These are phyloP conservation scores for Noctuana brunneofusca DNA, from an alignment of 2,888 invertebrate species.

Conservation along the genomic window DNA sequence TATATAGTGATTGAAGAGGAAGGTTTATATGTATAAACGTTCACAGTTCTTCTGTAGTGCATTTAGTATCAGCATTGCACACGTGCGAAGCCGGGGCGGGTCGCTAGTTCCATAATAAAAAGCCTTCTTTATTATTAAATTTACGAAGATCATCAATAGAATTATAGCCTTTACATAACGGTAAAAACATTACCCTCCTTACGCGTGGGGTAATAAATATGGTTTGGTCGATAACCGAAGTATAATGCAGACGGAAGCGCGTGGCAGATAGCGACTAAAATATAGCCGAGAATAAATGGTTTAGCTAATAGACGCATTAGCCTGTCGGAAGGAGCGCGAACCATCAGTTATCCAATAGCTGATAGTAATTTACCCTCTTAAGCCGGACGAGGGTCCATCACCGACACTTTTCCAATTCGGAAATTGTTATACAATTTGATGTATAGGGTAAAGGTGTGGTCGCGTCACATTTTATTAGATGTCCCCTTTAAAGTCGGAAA, in stretches of 20 bases:
- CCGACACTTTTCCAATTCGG: conserved; percentile 45
- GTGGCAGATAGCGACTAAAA: conserved; percentile 31
- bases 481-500: too few relatives aligned
- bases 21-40: too few relatives aligned
- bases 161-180: conserved; percentile 5
- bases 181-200: conserved; percentile 17
- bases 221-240: conserved; percentile 24
- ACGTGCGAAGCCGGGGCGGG: too few relatives aligned
- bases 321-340: conserved; percentile 58
- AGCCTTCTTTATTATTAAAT: background rate
- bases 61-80: too few relatives aligned
- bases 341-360: conserved; percentile 62
- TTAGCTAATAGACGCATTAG: conserved; percentile 50
- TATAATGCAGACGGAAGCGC: conserved; percentile 33
- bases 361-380: conserved; percentile 68
- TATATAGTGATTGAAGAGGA: too few relatives aligned
- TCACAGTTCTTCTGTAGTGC: too few relatives aligned
- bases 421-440: conserved; percentile 25
- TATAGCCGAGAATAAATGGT: conserved; percentile 28
- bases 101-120: too few relatives aligned
- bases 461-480: too few relatives aligned
- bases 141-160: background rate
- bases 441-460: conserved; percentile 17
- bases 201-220: conserved; percentile 21
- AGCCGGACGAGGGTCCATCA: conserved; percentile 52